These are phyloP conservation scores for Dryoscopus gambensis DNA, from an alignment of 2,113 vertebrate species.

Conservation along the genomic window DNA sequence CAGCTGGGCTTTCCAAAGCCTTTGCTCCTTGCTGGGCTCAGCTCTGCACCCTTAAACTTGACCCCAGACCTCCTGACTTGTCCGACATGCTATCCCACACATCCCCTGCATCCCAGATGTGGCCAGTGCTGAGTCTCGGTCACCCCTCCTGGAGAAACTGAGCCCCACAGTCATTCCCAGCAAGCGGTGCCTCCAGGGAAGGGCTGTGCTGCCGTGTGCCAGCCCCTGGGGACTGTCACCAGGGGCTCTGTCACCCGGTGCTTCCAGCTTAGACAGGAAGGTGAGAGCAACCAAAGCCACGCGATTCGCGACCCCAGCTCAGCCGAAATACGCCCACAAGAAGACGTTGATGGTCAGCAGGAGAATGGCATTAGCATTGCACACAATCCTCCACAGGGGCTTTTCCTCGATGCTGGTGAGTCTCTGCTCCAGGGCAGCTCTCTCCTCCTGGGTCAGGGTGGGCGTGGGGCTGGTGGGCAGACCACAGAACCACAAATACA, in stretches of 20 bases:
- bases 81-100: background rate
- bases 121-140: background rate
- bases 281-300: background rate
- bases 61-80: background rate
- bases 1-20: background rate
- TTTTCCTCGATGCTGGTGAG: conserved; percentile 81
- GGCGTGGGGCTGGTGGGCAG: conserved; percentile 26
- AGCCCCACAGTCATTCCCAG: background rate
- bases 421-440: conserved; percentile 60
- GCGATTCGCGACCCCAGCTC: background rate
- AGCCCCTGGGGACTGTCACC: background rate
- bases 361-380: conserved; percentile 80
- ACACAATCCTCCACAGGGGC: conserved; percentile 80
- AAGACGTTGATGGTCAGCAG: conserved; percentile 84
- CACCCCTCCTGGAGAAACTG: background rate
- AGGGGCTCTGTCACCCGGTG: fast-evolving
- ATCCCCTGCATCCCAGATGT: background rate
- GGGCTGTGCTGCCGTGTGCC: background rate
- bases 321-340: conserved; percentile 88
- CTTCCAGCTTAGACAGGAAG: background rate
- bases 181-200: background rate
- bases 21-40: background rate
- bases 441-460: conserved; percentile 65
- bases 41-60: background rate
- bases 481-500: conserved; percentile 82